Percentiles rank a stretch among this genome's conserved stretches.
phyloP scores from a whole-genome alignment of 2,888 invertebrate genomes.

The Cylindroiulus punctatus region DNA sequence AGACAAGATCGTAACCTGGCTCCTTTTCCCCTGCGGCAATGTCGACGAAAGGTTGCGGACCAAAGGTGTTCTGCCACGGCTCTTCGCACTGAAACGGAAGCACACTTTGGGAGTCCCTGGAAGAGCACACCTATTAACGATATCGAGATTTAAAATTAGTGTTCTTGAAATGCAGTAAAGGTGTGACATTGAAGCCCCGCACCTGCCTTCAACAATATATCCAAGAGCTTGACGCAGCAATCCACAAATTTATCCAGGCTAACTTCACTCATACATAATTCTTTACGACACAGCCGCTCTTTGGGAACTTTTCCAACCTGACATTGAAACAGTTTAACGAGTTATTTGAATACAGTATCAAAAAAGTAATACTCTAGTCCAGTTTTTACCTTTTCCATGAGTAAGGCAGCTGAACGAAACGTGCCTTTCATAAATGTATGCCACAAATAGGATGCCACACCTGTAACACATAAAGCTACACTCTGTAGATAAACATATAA shows the following conservation, averaged over 20 bases:
- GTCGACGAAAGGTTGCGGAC: slow-evolving; percentile 75
- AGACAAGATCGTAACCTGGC: slow-evolving; percentile 79
- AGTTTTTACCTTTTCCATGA: slow-evolving; percentile 74
- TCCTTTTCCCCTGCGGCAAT: slow-evolving; percentile 80
- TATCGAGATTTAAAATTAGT: not conserved
- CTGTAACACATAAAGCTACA: slow-evolving; percentile 65
- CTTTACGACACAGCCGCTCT: slow-evolving; percentile 77
- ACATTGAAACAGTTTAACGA: slow-evolving; percentile 40
- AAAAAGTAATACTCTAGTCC: not conserved
- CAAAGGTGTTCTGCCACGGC: slow-evolving; percentile 62
- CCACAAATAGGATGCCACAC: slow-evolving; percentile 88
- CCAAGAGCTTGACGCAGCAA: slow-evolving; percentile 69
- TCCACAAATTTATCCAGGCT: slow-evolving; percentile 66
- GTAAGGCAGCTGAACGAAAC: slow-evolving; percentile 78
- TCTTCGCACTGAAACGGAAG: slow-evolving; percentile 62
- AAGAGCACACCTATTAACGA: not conserved
- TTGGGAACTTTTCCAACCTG: slow-evolving; percentile 79
- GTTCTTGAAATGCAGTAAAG: not conserved
- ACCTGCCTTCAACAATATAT: slow-evolving; percentile 71
- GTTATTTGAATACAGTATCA: slow-evolving; percentile 1
- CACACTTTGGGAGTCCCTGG: slow-evolving; percentile 19
- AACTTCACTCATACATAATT: slow-evolving; percentile 65
- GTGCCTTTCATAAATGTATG: slow-evolving; percentile 84
- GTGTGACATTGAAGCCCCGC: not conserved
- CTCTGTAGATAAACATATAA: not conserved